Evolutionary conservation across 2,888 invertebrate species (phyloP).

Genomic region (Archips crataeganus): DNA sequence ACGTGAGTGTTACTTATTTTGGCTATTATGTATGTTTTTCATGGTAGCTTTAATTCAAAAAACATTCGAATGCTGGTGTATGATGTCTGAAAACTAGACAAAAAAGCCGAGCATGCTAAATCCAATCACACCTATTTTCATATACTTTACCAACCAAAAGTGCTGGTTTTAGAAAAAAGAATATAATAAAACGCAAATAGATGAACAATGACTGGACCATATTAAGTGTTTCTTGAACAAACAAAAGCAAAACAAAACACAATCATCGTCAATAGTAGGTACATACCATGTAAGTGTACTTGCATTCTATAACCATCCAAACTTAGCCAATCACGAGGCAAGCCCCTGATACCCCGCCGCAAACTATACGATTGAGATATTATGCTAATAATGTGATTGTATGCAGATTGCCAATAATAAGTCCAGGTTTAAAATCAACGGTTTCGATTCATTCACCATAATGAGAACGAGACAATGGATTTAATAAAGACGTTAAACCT

Average conservation of each 20-base stretch:
- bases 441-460: conserved; percentile 77
- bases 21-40: no score
- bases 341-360: conserved; percentile 15
- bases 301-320: neutral
- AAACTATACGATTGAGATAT: conserved; percentile 79
- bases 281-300: neutral
- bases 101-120: no score
- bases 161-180: no score
- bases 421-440: conserved; percentile 68
- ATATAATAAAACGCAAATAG: no score
- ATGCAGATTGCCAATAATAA: conserved; percentile 83
- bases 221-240: neutral
- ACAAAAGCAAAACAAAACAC: neutral
- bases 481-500: conserved; percentile 79
- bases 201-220: no score
- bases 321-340: conserved; percentile 14
- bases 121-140: no score
- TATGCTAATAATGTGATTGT: conserved; percentile 83
- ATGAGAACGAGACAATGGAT: conserved; percentile 79
- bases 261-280: neutral
- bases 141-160: no score
- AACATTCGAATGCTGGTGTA: no score
- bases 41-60: no score
- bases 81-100: no score
- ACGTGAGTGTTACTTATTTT: no score